Evolutionary conservation across 2,888 invertebrate genomes (phyloP), one percentile per base, ranked within the genome.

Genomic region (Philhelius pedissequus): DNA sequence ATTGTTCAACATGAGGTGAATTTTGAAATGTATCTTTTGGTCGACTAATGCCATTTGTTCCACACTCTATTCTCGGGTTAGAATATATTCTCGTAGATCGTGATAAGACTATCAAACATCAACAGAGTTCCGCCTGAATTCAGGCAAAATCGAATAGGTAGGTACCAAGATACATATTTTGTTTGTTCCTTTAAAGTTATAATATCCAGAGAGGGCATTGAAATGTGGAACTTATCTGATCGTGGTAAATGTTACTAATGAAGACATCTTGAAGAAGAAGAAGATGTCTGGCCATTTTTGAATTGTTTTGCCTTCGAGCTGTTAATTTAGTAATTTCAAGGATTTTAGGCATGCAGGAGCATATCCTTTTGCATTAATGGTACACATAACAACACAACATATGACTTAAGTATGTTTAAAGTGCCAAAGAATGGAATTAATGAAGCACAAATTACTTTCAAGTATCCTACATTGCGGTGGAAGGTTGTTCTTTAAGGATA

Each of bases 211-310:
- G 20, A 38, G 8, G 56, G 79, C 62, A 68, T 74, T 50, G 38
- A 32, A 78, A 79, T 75, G 75, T 80, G 54, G 48, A 80, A 79
- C 71, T 84, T 84, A 84, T 84, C 84, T 56, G 84, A 84, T 84
- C 75, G 75, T 84, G 75, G 66, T 84, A 84, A 56, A 84, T 66
- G 75, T 84, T 84, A 75, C 84, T 84, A 84, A 84, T 84, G 84
- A 84, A 84, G 84, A 80, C 80, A 80, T 84, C 60, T 79, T 54
- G 60, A 60, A 32, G 18, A 11, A 52, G 0, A 6, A 30, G 30
- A 54, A 45, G 20, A 22, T 15, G 43, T 30, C 58, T 74, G 50
- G 56, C 40, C 20, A 40, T 52, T 64, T 69, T 43, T 62, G 43
- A 18, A 71, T 40, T 83, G 79, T 83, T 74, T 75, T 79, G 70